Evolutionary conservation across 1,140 invertebrate genomes (phyloP).

Genomic region (Mizuhopecten yessoensis): DNA sequence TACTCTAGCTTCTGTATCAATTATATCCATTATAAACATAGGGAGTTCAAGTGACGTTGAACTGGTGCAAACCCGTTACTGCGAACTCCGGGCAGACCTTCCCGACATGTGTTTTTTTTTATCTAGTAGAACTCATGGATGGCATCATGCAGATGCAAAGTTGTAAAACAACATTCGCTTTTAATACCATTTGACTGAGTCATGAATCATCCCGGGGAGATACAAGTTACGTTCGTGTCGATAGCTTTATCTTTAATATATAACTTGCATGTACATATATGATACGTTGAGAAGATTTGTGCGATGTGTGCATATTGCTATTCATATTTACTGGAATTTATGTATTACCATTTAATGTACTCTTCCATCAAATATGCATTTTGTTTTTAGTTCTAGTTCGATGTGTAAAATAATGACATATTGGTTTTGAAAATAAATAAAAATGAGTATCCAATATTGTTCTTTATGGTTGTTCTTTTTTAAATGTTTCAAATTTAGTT

Average conservation of each 20-base stretch:
- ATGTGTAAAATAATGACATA: too few relatives aligned
- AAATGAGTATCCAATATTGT: too few relatives aligned
- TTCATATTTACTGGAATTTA: too few relatives aligned
- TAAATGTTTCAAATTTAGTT: too few relatives aligned
- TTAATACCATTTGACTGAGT: neutral
- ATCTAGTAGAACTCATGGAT: constrained; percentile 30
- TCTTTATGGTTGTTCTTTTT: too few relatives aligned
- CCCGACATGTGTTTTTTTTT: constrained; percentile 18
- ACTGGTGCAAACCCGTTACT: constrained; percentile 23
- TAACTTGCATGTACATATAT: neutral
- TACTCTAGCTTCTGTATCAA: neutral
- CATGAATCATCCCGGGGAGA: neutral
- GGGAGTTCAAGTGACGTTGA: neutral
- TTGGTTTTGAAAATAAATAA: too few relatives aligned
- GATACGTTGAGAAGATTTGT: neutral
- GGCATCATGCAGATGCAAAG: constrained; percentile 31
- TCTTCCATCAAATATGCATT: too few relatives aligned
- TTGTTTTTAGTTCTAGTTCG: too few relatives aligned
- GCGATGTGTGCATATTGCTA: neutral
- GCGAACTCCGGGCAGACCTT: neutral
- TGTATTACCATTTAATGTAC: too few relatives aligned
- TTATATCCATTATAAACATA: constrained; percentile 12
- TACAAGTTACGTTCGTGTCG: neutral
- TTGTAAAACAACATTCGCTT: constrained; percentile 20
- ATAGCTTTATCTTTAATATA: neutral